Evolutionary conservation across 1,140 invertebrate species (phyloP).

Genomic region (Trinorchestia longiramus): DNA sequence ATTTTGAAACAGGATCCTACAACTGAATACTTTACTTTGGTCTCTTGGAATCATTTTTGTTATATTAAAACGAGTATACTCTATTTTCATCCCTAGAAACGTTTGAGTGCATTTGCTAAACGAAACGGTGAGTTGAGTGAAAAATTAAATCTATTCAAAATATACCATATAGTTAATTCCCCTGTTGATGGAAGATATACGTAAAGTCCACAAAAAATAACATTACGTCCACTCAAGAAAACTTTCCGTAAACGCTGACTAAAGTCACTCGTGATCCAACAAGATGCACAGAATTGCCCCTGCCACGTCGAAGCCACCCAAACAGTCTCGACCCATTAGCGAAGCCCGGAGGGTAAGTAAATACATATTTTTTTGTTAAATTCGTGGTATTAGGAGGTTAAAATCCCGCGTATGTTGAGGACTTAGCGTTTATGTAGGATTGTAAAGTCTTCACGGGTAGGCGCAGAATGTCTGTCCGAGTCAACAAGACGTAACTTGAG

Average conservation of each 20-base stretch:
- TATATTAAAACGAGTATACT: not conserved
- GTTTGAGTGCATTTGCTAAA: not conserved
- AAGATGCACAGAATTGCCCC: not conserved
- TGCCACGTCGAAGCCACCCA: not conserved
- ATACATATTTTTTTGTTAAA: not conserved
- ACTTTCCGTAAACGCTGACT: not conserved
- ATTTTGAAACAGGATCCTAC: not conserved
- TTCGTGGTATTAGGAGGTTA: not conserved
- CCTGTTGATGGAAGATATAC: not conserved
- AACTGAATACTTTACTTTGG: not conserved
- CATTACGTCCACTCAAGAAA: not conserved
- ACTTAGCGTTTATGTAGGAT: no score
- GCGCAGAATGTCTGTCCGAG: no score
- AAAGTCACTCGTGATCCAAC: not conserved
- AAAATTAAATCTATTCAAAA: not conserved
- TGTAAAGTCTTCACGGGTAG: no score
- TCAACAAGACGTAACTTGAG: no score
- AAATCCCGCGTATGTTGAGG: no score
- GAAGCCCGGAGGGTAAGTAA: slow-evolving; percentile 26
- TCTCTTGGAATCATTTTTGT: not conserved
- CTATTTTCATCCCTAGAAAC: not conserved
- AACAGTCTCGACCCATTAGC: not conserved
- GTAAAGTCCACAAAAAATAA: not conserved
- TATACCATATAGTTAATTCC: not conserved
- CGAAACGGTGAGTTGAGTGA: not conserved